phyloP scores from a whole-genome alignment of 2,888 invertebrate species.

The Morpho helenor region DNA sequence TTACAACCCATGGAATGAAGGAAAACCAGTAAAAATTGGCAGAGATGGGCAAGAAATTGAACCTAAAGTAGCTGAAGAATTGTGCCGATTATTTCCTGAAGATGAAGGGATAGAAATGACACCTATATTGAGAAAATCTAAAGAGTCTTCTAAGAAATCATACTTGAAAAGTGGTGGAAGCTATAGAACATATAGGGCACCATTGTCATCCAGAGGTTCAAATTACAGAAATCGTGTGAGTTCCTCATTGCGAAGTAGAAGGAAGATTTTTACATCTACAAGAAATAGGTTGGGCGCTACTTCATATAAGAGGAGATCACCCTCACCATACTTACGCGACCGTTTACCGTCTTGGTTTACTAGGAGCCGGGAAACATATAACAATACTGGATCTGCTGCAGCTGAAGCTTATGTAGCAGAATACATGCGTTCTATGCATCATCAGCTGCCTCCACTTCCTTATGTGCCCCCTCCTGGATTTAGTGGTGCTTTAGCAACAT shows the following conservation, averaged over 20 bases:
- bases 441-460: conserved; percentile 90
- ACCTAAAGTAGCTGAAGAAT: conserved; percentile 95
- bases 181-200: conserved; percentile 71
- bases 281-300: conserved; percentile 80
- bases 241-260: conserved; percentile 71
- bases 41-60: conserved; percentile 99
- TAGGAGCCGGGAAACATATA: conserved; percentile 65
- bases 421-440: conserved; percentile 93
- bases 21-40: conserved; percentile 99
- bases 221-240: conserved; percentile 75
- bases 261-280: conserved; percentile 82
- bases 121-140: conserved; percentile 90
- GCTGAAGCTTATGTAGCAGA: conserved; percentile 94
- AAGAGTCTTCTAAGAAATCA: conserved; percentile 87
- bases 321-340: conserved; percentile 80
- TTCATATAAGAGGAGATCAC: conserved; percentile 77
- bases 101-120: conserved; percentile 95
- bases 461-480: conserved; percentile 84
- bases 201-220: conserved; percentile 59
- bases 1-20: conserved; percentile 98
- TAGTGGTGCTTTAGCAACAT: conserved; percentile 68
- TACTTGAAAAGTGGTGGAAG: conserved; percentile 74
- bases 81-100: conserved; percentile 95
- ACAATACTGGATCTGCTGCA: conserved; percentile 72
- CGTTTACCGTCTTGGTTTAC: conserved; percentile 82